Conservation (phyloP, 2,888 invertebrate genomes). For the Flexamia atlantica region DNA sequence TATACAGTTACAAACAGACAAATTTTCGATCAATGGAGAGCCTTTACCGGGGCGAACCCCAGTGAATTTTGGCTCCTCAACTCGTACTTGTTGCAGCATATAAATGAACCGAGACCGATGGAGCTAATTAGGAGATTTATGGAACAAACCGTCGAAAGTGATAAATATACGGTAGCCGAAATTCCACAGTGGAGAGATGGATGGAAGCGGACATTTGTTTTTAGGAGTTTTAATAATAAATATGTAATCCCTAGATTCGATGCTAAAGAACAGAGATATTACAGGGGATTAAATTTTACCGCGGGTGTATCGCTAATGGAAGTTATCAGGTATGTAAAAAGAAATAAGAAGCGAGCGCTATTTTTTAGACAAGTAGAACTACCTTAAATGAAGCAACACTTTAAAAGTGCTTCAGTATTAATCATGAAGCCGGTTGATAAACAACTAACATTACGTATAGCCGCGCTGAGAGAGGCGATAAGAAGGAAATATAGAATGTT, state of each 20-base stretch:
- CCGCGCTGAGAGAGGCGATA: slow-evolving; percentile 19
- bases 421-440: slow-evolving; percentile 23
- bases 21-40: not conserved
- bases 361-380: slow-evolving; percentile 35
- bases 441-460: not conserved
- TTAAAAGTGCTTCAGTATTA: not conserved
- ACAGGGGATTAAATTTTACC: too few relatives aligned
- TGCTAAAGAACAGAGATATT: too few relatives aligned
- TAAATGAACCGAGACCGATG: too few relatives aligned
- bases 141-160: not conserved
- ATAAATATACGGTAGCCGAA: not conserved
- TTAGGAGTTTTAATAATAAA: not conserved
- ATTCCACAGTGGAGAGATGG: not conserved
- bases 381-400: not conserved
- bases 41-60: not conserved
- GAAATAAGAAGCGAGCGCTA: not conserved
- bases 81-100: too few relatives aligned
- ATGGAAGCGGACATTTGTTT: not conserved
- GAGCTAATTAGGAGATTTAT: not conserved
- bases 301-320: too few relatives aligned
- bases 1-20: not conserved
- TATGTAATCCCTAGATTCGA: too few relatives aligned
- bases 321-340: not conserved
- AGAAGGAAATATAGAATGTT: slow-evolving; percentile 17
- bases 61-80: not conserved